phyloP scores from a whole-genome alignment of 1,140 invertebrate species.

The Drosophila carrolli region DNA sequence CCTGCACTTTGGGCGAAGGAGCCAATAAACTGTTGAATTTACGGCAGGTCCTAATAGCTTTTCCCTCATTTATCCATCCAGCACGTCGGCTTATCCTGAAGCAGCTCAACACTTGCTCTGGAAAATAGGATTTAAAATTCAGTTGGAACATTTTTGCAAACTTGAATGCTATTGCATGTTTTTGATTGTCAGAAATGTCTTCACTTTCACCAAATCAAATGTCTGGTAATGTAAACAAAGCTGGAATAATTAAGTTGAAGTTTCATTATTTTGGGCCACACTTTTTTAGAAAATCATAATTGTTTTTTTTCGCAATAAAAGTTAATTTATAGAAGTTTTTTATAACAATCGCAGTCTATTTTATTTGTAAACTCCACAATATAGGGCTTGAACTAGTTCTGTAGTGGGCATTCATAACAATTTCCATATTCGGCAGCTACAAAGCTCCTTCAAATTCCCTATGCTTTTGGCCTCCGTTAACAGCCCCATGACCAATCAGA shows the following conservation, averaged over 20 bases:
- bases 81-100: conserved; percentile 9
- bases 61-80: conserved; percentile 59
- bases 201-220: neutral
- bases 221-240: neutral
- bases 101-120: conserved; percentile 37
- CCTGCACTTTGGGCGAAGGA: conserved; percentile 46
- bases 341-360: no score
- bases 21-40: conserved; percentile 78
- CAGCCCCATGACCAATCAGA: neutral
- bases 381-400: neutral
- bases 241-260: neutral
- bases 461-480: no score
- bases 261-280: neutral
- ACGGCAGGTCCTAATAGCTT: conserved; percentile 71
- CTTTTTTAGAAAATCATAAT: neutral
- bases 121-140: conserved; percentile 51
- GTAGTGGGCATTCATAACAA: neutral
- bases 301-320: no score
- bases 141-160: conserved; percentile 27
- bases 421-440: neutral
- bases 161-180: neutral
- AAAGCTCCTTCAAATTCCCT: neutral
- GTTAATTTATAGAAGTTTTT: no score
- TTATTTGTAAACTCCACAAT: neutral
- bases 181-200: neutral